A percentile compares a stretch with the other conserved stretches of the same genome.
These are phyloP conservation scores for Micromesistius poutassou DNA, from an alignment of 2,797 vertebrate genomes.

Conservation along the genomic window DNA sequence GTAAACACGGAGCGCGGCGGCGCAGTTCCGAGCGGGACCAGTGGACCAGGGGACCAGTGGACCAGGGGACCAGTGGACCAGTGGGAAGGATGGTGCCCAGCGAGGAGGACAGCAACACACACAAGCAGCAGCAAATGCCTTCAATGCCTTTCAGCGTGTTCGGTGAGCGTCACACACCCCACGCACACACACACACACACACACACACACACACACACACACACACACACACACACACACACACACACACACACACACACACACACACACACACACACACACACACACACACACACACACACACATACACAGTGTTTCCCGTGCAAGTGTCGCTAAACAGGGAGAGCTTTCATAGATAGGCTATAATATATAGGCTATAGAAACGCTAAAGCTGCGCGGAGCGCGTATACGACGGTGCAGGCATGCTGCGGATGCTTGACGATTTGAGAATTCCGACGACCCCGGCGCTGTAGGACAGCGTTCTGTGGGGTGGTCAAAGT, in stretches of 20 bases:
- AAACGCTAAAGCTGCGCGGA: neutral
- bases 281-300: too few species aligned
- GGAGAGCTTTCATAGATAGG: neutral
- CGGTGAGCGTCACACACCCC: conserved; percentile 48
- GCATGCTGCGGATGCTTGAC: neutral
- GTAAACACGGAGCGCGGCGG: conserved; percentile 41
- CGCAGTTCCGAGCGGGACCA: conserved; percentile 24
- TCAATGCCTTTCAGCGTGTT: conserved; percentile 54
- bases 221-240: neutral
- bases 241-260: neutral
- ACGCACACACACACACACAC: neutral
- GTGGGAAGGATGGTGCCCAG: conserved; percentile 24
- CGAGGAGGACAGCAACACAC: conserved; percentile 41
- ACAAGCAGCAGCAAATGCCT: conserved; percentile 36
- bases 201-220: too few species aligned
- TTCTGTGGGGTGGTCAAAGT: neutral
- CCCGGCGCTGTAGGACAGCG: neutral
- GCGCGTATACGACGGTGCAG: neutral
- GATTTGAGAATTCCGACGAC: neutral
- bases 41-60: conserved; percentile 29
- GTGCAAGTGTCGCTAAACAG: too few species aligned
- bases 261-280: too few species aligned
- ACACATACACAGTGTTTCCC: too few species aligned
- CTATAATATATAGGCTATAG: neutral
- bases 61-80: too few species aligned